Percentiles rank a stretch among this genome's conserved stretches.
Conservation (phyloP, 1,140 invertebrate genomes). For the Bombus impatiens region DNA sequence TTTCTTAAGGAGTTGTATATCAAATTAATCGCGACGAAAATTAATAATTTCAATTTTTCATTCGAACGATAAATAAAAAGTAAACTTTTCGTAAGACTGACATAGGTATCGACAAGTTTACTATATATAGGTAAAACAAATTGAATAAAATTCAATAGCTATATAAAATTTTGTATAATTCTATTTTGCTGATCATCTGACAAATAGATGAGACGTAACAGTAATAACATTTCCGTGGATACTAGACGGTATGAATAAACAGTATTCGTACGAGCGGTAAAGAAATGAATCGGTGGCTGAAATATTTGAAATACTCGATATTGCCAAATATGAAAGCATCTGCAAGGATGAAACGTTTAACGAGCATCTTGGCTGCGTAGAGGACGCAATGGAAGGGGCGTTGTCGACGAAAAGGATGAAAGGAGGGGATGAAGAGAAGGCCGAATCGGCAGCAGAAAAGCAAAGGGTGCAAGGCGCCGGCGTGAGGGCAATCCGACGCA, state of each 20-base stretch:
- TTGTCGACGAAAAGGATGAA: conserved; percentile 14
- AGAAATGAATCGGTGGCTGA: neutral
- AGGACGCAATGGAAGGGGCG: neutral
- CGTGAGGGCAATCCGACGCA: conserved; percentile 59
- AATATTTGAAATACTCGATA: neutral
- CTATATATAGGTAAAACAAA: too few relatives aligned
- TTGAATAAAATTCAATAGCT: too few relatives aligned
- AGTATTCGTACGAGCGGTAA: too few relatives aligned
- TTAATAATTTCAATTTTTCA: neutral
- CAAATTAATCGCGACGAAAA: neutral
- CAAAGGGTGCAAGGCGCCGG: conserved; percentile 58
- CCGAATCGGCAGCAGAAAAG: neutral
- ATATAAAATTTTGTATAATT: too few relatives aligned
- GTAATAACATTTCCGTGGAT: too few relatives aligned
- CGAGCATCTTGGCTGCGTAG: conserved; percentile 15
- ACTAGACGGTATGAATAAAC: too few relatives aligned
- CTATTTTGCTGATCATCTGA: too few relatives aligned
- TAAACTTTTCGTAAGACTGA: too few relatives aligned
- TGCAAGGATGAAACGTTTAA: neutral
- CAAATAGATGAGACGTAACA: too few relatives aligned
- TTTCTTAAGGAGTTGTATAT: neutral
- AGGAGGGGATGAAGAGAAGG: neutral
- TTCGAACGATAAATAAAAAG: too few relatives aligned
- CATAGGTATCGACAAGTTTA: too few relatives aligned
- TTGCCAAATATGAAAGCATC: neutral